phyloP scores from a whole-genome alignment of 2,113 vertebrate species.

The Vulpes ferrilata region DNA sequence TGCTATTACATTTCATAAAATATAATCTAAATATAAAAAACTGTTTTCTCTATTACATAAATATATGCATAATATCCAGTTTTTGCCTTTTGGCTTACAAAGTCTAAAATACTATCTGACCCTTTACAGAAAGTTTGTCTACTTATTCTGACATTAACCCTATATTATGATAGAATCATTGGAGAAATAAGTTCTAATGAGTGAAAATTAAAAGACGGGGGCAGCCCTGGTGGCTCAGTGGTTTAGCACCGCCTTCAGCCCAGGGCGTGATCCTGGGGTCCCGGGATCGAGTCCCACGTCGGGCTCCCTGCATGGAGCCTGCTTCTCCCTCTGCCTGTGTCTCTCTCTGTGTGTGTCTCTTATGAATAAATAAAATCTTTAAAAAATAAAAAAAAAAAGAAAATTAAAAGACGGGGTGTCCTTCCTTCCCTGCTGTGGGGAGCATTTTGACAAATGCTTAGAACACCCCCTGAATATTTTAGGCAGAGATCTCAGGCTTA shows the following conservation, averaged over 20 bases:
- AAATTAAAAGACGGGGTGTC: not conserved
- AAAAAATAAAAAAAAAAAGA: not conserved
- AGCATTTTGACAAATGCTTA: not conserved
- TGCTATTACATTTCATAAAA: not conserved
- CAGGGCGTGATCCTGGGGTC: too few relatives aligned
- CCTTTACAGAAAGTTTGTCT: not conserved
- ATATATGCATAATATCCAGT: not conserved
- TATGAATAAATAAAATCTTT: too few relatives aligned
- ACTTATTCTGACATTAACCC: not conserved
- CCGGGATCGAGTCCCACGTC: too few relatives aligned
- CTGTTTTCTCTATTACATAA: not conserved
- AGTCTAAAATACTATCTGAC: not conserved
- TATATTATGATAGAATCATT: not conserved
- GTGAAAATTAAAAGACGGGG: not conserved
- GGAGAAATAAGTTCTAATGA: not conserved
- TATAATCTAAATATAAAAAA: not conserved
- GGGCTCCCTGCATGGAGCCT: too few relatives aligned
- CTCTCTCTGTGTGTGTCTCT: too few relatives aligned
- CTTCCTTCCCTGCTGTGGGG: rapidly evolving
- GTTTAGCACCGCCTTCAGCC: too few relatives aligned
- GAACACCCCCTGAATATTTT: not conserved
- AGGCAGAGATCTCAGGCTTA: not conserved
- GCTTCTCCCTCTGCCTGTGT: too few relatives aligned
- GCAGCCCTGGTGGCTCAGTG: too few relatives aligned
- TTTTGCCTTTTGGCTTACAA: not conserved